Evolutionary conservation across 1,140 invertebrate genomes (phyloP).

Genomic region (Daktulosphaira vitifoliae): DNA sequence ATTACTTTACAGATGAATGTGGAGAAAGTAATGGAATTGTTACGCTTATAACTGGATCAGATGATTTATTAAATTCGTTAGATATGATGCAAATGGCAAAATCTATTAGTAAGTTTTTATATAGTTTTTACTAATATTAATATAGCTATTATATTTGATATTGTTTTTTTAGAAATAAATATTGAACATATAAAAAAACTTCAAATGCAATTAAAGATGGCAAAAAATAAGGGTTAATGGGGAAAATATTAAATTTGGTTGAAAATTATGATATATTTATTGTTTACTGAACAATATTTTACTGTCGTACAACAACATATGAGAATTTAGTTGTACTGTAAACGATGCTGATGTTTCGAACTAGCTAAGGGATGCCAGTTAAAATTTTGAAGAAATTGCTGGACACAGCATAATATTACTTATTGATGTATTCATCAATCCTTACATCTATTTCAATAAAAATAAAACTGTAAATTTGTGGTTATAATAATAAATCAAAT

Average conservation of each 20-base stretch:
- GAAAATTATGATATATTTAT: slow-evolving; percentile 9
- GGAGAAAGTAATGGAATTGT: slow-evolving; percentile 10
- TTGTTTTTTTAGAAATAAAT: slow-evolving; percentile 10
- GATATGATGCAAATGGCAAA: slow-evolving; percentile 20
- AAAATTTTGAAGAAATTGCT: not conserved
- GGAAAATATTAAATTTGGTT: not conserved
- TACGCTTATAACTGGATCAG: slow-evolving; percentile 17
- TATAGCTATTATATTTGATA: not conserved
- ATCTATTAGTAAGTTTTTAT: slow-evolving; percentile 11
- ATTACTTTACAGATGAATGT: slow-evolving; percentile 43
- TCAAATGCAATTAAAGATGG: slow-evolving; percentile 13
- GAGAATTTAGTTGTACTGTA: slow-evolving; percentile 1
- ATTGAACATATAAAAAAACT: slow-evolving; percentile 15
- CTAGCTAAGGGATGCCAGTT: not conserved
- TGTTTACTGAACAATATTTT: slow-evolving; percentile 3
- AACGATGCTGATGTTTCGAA: not conserved
- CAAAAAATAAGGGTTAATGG: slow-evolving; percentile 16
- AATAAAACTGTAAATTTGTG: not conserved
- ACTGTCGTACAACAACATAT: not conserved
- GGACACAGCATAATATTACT: not conserved
- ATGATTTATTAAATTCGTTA: not conserved
- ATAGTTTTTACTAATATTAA: not conserved
- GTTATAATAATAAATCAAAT: not conserved
- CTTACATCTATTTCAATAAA: not conserved
- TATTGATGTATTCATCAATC: not conserved